Conservation (phyloP, 2,888 invertebrate species). For the Polydrusus tereticollis region DNA sequence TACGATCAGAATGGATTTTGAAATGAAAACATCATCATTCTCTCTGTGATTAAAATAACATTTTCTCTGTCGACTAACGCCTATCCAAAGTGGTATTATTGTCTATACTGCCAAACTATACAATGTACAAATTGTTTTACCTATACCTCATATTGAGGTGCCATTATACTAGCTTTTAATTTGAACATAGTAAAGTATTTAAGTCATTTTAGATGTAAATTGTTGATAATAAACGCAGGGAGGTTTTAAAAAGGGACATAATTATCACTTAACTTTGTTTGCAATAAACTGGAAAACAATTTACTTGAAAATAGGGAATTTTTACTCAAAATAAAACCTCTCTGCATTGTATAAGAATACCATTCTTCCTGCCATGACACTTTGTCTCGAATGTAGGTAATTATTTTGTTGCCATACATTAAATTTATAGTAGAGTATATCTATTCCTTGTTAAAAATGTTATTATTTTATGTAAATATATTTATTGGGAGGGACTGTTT, state of each 20-base stretch:
- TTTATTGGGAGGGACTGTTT: background rate
- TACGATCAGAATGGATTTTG: no score
- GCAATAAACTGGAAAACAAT: no score
- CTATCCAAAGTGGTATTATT: constrained; percentile 42
- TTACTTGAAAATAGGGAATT: no score
- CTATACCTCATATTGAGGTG: constrained; percentile 55
- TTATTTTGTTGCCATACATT: constrained; percentile 32
- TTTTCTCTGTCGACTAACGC: constrained; percentile 27
- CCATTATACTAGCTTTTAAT: constrained; percentile 1
- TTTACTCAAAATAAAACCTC: background rate
- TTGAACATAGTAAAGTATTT: constrained; percentile 13
- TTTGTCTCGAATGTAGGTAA: constrained; percentile 24
- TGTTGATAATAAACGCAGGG: constrained; percentile 9
- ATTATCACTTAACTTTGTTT: no score
- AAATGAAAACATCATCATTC: no score
- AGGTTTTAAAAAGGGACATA: no score
- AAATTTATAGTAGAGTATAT: constrained; percentile 12
- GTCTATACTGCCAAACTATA: constrained; percentile 45
- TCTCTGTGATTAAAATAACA: constrained; percentile 32
- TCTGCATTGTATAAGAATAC: constrained; percentile 16
- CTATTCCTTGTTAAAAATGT: background rate
- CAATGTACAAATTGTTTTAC: constrained; percentile 42
- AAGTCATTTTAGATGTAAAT: constrained; percentile 20
- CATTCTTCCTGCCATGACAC: constrained; percentile 31
- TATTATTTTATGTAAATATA: constrained; percentile 6